Evolutionary conservation across 2,113 vertebrate species (phyloP), one percentile per base, ranked within the genome.

Genomic region (Pavo muticus): DNA sequence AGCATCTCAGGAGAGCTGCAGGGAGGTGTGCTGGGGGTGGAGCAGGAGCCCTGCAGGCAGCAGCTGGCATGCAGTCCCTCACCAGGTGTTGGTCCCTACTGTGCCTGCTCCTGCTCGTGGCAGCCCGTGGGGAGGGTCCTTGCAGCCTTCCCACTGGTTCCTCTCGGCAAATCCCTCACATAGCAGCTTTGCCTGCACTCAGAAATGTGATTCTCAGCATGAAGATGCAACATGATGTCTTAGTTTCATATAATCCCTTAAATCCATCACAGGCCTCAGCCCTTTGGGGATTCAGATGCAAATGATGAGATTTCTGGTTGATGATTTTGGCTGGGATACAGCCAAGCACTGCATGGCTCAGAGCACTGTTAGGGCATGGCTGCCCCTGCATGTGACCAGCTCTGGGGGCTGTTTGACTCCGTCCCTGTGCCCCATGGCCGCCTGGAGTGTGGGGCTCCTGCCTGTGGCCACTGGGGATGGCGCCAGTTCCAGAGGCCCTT

Each of bases 201-300:
- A 88, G 94, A 87, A 97, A 97, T 95, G 93, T 95, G 96, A 96
- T 97, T 95, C 96, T 92, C 48, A 83, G 94, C 93, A 90, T 96
- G 97, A 95, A 96, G 97, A 95, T 97, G 89, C 96, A 94, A 96
- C 95, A 96, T 96, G 95, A 96, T 97, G 96, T 96, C 96, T 97
- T 94, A 92, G 96, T 97, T 97, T 96, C 14, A 3, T 95, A 91
- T 95, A 97, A 96, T 96, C 96, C 94, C 77, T 95, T 97, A 97
- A 97, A 97, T 97, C 96, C 93, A 96, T 97, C 97, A 95, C 92
- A 96, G 95, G 87, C 92, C 85, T 85, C 81, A 91, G 79, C 91
- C 95, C 96, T 93, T 87, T 91, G 91, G 97, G 96, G 92, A 96
- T 97, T 94, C 89, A 92, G 77, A 96, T 95, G 92, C 95, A 96